Evolutionary conservation across 2,888 invertebrate species (phyloP).

Genomic region (Ormia ochracea): DNA sequence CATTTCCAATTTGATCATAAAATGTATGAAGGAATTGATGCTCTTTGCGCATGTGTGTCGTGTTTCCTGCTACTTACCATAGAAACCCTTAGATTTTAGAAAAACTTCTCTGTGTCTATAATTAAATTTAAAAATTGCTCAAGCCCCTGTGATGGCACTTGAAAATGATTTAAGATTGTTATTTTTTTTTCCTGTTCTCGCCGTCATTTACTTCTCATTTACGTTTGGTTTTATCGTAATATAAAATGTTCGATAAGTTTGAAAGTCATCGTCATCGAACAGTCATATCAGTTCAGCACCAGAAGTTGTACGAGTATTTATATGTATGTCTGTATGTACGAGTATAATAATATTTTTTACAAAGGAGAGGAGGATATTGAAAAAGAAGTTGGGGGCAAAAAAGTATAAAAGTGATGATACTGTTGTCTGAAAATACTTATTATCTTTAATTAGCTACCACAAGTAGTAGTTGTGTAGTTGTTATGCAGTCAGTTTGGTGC

Average conservation of each 20-base stretch:
- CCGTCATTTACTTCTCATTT: conserved; percentile 4
- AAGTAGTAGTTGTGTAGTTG: conserved; percentile 34
- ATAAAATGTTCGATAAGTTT: conserved; percentile 38
- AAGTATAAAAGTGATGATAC: conserved; percentile 61
- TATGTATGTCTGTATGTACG: too few relatives aligned
- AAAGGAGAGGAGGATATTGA: conserved; percentile 1
- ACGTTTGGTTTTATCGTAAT: conserved; percentile 42
- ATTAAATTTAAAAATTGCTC: conserved; percentile 30
- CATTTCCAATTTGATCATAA: conserved; percentile 20
- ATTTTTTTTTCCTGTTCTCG: neutral
- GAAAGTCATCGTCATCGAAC: conserved; percentile 3
- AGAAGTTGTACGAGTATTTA: neutral
- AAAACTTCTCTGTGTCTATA: conserved; percentile 10
- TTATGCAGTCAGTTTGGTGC: conserved; percentile 33
- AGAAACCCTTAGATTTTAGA: conserved; percentile 6
- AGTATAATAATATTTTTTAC: too few relatives aligned
- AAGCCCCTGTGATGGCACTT: conserved; percentile 8
- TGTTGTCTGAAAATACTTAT: conserved; percentile 59
- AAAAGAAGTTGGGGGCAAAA: conserved; percentile 9
- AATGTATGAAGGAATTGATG: neutral
- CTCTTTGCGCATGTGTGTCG: neutral
- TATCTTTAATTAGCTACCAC: conserved; percentile 60
- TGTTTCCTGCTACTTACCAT: neutral
- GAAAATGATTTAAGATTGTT: neutral
- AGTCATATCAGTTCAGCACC: conserved; percentile 8